A percentile compares a stretch with the other conserved stretches of the same genome.
Evolutionary conservation across 2,113 vertebrate species (phyloP).

Genomic region (Ceyx margarethae): DNA sequence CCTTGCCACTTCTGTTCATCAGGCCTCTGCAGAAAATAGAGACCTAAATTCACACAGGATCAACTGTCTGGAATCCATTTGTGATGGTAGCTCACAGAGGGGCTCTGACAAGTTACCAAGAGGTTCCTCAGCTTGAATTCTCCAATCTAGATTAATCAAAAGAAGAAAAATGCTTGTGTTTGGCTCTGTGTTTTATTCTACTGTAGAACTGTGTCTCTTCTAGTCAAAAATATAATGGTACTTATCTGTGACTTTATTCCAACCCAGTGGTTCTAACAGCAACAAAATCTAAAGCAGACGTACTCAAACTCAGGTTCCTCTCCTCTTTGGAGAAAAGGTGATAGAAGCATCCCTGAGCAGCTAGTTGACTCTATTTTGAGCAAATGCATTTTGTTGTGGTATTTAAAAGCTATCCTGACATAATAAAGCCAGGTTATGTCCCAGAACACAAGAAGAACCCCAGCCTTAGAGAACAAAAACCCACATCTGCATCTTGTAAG

Average conservation of each 20-base stretch:
- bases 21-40: neutral
- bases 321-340: neutral
- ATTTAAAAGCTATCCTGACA: neutral
- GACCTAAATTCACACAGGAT: neutral
- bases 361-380: neutral
- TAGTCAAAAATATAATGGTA: neutral
- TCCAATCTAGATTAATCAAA: neutral
- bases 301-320: neutral
- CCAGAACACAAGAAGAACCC: neutral
- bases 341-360: neutral
- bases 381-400: neutral
- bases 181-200: neutral
- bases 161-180: neutral
- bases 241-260: neutral
- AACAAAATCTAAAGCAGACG: neutral
- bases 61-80: neutral
- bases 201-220: neutral
- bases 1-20: neutral
- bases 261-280: neutral
- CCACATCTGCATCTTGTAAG: slow-evolving; percentile 25
- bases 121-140: neutral
- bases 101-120: neutral
- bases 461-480: neutral
- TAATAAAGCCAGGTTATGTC: neutral
- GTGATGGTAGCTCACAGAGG: neutral